A percentile compares a stretch with the other conserved stretches of the same genome.
Conservation (phyloP, 2,888 invertebrate species). For the Tetragnatha montana region DNA sequence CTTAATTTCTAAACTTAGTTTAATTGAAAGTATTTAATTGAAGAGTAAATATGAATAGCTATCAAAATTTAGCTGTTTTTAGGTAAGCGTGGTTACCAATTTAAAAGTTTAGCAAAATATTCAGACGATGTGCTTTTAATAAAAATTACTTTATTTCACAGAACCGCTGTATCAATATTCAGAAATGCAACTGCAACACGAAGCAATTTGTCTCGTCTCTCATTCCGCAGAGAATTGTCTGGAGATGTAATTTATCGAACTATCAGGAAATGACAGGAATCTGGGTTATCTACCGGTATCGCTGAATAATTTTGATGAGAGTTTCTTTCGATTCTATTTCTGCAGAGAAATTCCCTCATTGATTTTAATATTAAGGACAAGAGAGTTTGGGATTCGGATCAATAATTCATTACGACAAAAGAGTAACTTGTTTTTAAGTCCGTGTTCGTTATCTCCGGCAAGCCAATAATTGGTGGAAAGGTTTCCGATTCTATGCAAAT, state of each 20-base stretch:
- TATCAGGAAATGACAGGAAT: slow-evolving; percentile 11
- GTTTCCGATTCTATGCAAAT: slow-evolving; percentile 25
- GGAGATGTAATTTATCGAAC: neutral
- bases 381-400: slow-evolving; percentile 17
- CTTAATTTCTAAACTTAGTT: no score
- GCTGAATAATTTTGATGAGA: slow-evolving; percentile 10
- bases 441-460: slow-evolving; percentile 21
- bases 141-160: no score
- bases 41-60: no score
- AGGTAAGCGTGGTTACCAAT: no score
- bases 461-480: slow-evolving; percentile 26
- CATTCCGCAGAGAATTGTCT: neutral
- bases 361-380: slow-evolving; percentile 33
- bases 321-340: slow-evolving; percentile 12
- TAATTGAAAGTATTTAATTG: no score
- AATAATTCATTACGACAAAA: slow-evolving; percentile 25
- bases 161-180: neutral
- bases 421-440: slow-evolving; percentile 8
- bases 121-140: no score
- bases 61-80: no score
- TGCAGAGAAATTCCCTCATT: slow-evolving; percentile 10
- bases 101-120: no score
- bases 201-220: neutral
- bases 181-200: neutral
- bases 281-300: slow-evolving; percentile 8